Evolutionary conservation across 2,113 vertebrate species (phyloP).

Genomic region (Burhinus oedicnemus): DNA sequence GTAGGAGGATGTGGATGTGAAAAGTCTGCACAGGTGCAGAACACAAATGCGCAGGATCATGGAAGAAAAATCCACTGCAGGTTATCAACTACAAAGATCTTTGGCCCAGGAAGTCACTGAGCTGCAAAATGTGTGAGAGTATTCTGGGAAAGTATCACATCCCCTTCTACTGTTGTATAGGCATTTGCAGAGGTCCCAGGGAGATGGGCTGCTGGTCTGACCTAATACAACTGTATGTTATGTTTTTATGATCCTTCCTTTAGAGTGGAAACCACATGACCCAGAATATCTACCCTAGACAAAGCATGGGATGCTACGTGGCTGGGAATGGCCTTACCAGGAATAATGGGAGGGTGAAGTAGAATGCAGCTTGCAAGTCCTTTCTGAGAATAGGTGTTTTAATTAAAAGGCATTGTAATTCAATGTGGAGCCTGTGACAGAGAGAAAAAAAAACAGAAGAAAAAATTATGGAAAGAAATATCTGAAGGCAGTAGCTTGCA

Average conservation of each 20-base stretch:
- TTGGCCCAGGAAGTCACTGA: not conserved
- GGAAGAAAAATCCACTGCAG: not conserved
- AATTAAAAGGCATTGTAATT: not conserved
- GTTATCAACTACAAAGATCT: not conserved
- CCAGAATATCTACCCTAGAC: not conserved
- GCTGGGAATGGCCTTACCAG: not conserved
- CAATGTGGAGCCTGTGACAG: not conserved
- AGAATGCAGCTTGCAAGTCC: not conserved
- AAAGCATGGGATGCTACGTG: not conserved
- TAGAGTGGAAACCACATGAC: not conserved
- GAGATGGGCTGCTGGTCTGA: not conserved
- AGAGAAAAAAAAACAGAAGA: not conserved
- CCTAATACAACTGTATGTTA: not conserved
- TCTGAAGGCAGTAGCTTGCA: not conserved
- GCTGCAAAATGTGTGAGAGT: not conserved
- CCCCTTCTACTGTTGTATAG: not conserved
- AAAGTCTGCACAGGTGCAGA: not conserved
- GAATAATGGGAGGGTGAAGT: not conserved
- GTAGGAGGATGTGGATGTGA: not conserved
- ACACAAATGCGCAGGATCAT: not conserved
- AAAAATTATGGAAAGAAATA: not conserved
- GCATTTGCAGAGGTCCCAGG: not conserved
- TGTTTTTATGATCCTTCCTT: not conserved
- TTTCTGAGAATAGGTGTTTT: not conserved
- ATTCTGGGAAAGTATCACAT: not conserved